These are phyloP conservation scores for Caenorhabditis virilis DNA, from an alignment of 2,888 invertebrate species.

Conservation along the genomic window DNA sequence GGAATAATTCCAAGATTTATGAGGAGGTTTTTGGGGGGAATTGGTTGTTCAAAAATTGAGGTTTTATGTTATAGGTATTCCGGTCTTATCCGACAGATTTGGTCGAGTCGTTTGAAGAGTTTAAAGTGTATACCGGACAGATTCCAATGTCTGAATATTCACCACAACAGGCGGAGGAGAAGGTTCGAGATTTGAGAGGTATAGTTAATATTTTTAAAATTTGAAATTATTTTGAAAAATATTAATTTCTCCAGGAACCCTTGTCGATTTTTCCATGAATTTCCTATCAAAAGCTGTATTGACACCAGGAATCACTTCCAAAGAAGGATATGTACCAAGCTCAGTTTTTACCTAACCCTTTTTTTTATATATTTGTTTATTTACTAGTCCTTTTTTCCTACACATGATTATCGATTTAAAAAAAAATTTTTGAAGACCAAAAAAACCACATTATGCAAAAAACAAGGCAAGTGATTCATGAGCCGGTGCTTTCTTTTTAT, in stretches of 20 bases:
- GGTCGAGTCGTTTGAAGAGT: constrained; percentile 80
- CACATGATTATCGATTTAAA: background rate
- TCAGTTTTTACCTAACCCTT: constrained; percentile 80
- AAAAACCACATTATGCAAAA: too few relatives aligned
- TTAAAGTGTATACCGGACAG: constrained; percentile 79
- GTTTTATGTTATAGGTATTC: constrained; percentile 76
- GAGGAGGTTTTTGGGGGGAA: constrained; percentile 78
- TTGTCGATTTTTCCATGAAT: constrained; percentile 86
- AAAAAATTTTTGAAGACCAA: too few relatives aligned
- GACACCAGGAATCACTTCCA: constrained; percentile 81
- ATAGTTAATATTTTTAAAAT: too few relatives aligned
- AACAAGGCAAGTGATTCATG: background rate
- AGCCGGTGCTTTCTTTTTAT: constrained; percentile 3
- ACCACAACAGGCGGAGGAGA: constrained; percentile 70
- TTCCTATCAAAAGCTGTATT: constrained; percentile 87
- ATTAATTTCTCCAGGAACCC: constrained; percentile 76
- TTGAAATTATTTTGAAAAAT: too few relatives aligned
- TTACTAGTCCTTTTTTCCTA: background rate
- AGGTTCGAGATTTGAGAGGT: constrained; percentile 68
- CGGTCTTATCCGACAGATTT: constrained; percentile 85
- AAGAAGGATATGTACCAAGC: constrained; percentile 90
- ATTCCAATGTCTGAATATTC: constrained; percentile 79
- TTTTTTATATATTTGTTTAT: too few relatives aligned
- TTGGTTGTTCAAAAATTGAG: background rate
- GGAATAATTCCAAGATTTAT: constrained; percentile 83